Percentiles rank a stretch among this genome's conserved stretches.
Evolutionary conservation across 2,888 invertebrate genomes (phyloP).

Genomic region (Aquatica leii): DNA sequence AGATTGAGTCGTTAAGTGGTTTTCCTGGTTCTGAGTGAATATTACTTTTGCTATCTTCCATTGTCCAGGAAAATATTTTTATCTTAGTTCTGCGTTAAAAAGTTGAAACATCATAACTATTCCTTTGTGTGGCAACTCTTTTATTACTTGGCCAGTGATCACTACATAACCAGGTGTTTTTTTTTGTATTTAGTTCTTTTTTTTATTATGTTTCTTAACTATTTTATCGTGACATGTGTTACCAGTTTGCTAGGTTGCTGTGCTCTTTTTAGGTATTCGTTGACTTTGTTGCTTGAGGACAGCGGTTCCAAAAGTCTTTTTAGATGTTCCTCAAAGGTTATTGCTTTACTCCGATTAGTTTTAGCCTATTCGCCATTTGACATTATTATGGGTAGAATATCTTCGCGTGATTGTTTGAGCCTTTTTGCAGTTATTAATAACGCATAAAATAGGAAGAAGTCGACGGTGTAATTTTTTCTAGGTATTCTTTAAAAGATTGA

Average conservation of each 20-base stretch:
- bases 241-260: conserved; percentile 12
- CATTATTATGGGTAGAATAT: conserved; percentile 9
- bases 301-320: conserved; percentile 5
- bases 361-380: conserved; percentile 8
- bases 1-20: conserved; percentile 5
- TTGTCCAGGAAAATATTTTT: conserved; percentile 7
- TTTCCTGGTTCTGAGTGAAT: conserved; percentile 14
- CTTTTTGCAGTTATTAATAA: conserved; percentile 8
- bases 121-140: too few relatives aligned
- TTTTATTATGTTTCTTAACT: conserved; percentile 1
- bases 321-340: conserved; percentile 10
- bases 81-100: conserved; percentile 6
- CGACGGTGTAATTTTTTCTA: conserved; percentile 11
- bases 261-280: conserved; percentile 10
- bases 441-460: conserved; percentile 4
- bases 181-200: conserved; percentile 13
- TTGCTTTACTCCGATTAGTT: conserved; percentile 11
- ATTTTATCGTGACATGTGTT: conserved; percentile 14
- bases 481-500: conserved; percentile 9
- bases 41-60: conserved; percentile 11
- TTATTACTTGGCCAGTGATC: too few relatives aligned
- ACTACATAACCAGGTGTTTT: conserved; percentile 13
- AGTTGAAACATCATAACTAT: conserved; percentile 9
- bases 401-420: conserved; percentile 9
- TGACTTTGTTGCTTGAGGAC: conserved; percentile 3